These are phyloP conservation scores for Melierax canorus DNA, from an alignment of 2,113 vertebrate species.

Conservation along the genomic window DNA sequence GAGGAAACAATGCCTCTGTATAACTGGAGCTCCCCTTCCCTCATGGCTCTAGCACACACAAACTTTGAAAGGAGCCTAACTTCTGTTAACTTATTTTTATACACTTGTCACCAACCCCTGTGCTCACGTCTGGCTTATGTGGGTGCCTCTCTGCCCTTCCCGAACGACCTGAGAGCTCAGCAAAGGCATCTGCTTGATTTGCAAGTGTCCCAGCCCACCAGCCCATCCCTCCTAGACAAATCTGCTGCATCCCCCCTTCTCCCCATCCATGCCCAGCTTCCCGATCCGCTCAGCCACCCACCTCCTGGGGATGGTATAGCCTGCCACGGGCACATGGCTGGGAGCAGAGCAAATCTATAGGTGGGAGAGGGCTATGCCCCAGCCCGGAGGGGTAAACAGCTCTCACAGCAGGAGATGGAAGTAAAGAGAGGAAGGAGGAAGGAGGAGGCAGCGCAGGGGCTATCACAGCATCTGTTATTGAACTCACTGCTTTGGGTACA, in stretches of 20 bases:
- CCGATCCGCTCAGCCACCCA: background rate
- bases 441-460: background rate
- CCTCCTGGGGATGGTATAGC: background rate
- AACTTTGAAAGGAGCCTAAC: background rate
- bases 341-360: background rate
- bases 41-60: background rate
- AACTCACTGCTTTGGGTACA: background rate
- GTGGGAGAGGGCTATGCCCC: background rate
- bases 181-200: background rate
- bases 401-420: background rate
- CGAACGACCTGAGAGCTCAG: background rate
- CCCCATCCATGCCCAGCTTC: background rate
- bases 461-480: background rate
- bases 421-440: background rate
- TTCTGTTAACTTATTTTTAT: background rate
- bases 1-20: background rate
- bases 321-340: fast-evolving
- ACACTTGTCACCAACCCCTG: background rate
- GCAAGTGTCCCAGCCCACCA: background rate
- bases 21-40: background rate
- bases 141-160: background rate
- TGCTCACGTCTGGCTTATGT: fast-evolving
- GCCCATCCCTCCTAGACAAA: background rate
- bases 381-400: background rate
- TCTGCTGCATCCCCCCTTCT: background rate